phyloP scores from a whole-genome alignment of 2,888 invertebrate genomes.

The Lasiommata megera region DNA sequence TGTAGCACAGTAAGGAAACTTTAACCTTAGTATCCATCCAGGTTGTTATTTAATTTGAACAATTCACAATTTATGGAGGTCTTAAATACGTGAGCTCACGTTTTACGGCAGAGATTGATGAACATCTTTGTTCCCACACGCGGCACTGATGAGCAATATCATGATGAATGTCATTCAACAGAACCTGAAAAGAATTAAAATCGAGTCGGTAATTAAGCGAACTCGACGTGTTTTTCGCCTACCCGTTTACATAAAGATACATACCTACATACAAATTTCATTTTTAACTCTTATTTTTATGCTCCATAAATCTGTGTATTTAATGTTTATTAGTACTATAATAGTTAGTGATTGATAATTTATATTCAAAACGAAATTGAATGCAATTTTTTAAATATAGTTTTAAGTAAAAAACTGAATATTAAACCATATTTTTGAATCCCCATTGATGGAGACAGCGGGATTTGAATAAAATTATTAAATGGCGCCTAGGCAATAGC shows the following conservation, averaged over 20 bases:
- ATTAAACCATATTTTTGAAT: no score
- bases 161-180: slow-evolving; percentile 1
- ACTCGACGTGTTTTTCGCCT: neutral
- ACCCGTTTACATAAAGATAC: no score
- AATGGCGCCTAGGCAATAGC: no score
- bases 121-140: slow-evolving; percentile 47
- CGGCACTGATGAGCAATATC: slow-evolving; percentile 42
- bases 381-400: no score
- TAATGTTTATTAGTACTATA: no score
- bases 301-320: no score
- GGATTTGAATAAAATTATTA: no score
- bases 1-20: no score
- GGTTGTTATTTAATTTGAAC: neutral
- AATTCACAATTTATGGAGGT: neutral
- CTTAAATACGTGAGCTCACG: slow-evolving; percentile 11
- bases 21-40: neutral
- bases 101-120: slow-evolving; percentile 54
- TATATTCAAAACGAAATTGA: no score
- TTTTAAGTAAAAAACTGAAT: no score
- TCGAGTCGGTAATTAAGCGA: neutral
- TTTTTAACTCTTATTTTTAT: neutral
- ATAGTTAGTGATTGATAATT: no score
- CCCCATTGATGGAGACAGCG: no score
- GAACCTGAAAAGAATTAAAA: neutral
- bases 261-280: neutral